Conservation (phyloP, 1,140 invertebrate species). For the Magallana angulata region DNA sequence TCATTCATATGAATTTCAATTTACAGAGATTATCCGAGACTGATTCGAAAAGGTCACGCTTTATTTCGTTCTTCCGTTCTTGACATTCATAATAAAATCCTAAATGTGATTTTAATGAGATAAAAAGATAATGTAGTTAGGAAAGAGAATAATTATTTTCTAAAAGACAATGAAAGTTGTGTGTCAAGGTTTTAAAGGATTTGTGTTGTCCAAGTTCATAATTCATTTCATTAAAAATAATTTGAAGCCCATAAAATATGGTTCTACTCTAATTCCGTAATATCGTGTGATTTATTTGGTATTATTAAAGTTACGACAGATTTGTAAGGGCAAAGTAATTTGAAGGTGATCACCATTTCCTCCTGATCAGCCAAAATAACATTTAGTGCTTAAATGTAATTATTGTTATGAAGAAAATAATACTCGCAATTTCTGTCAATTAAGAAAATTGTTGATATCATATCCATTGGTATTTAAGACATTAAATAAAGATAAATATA, state of each 20-base stretch:
- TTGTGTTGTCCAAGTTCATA: constrained; percentile 9
- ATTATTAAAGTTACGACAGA: background rate
- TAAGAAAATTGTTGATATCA: too few species aligned
- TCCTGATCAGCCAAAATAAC: background rate
- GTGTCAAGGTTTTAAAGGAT: constrained; percentile 30
- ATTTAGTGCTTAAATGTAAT: background rate
- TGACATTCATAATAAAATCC: constrained; percentile 34
- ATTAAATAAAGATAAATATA: too few species aligned
- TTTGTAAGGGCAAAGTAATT: background rate
- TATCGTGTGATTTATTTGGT: background rate
- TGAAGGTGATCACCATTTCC: background rate
- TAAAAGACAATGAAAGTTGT: background rate
- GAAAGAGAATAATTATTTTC: constrained; percentile 26
- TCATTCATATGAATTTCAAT: constrained; percentile 20
- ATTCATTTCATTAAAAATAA: background rate
- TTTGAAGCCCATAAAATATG: constrained; percentile 5
- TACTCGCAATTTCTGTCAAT: background rate
- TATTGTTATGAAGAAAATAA: background rate
- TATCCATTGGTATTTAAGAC: too few species aligned
- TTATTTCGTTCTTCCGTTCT: constrained; percentile 35
- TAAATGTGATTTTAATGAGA: constrained; percentile 32
- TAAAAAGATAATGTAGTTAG: constrained; percentile 28
- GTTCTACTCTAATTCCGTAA: constrained; percentile 3
- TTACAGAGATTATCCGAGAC: constrained; percentile 6
- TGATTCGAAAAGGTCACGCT: constrained; percentile 12